Evolutionary conservation across 2,888 invertebrate species (phyloP), one percentile per base, ranked within the genome.

Genomic region (Operophtera brumata): DNA sequence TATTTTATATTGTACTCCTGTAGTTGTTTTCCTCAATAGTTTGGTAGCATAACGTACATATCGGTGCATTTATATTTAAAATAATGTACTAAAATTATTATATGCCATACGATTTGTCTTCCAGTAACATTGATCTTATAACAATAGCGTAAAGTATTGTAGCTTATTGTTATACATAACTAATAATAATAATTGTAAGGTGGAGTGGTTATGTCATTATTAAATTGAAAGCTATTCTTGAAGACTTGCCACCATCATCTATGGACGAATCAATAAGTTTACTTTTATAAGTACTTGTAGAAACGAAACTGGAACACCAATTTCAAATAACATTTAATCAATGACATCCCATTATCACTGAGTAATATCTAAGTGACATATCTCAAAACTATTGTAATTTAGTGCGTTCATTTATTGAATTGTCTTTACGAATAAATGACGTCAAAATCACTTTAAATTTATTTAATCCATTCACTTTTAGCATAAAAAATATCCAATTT

Each of bases 81-180:
- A 77, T 75, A 81, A 70, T 70, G 74, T 84, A 86, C 79, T 82
- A 83, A 82, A 67, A 80, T 75, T 87, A 89, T 88, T 84, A 78
- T 89, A 89, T 84, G 90, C 90, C 90, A 90, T 90, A 90, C 90
- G 84, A 90, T 86, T 90, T 90, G 90, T 91, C 90, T 91, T 91
- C 90, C 90, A 91, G 82, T 87, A 89, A 89, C 78, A 85, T 86
- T 87, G 86, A 86, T 86, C 87, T 85, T 86, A 86, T 82, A 82
- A 84, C 86, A 86, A 87, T 89, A 90, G 88, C 74, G 77, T 85
- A 84, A 85, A 81, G 78, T 86, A 87, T 85, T 86, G 83, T 87
- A 90, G 88, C 89, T 90, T 88, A 88, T 84, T 84, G 82, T n/a
- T 83, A 77, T 84, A 86, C 80, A 82, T 84, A 76, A 83, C 78